These are phyloP conservation scores for Neolamprologus hecqui DNA, from an alignment of 2,113 vertebrate genomes.

Conservation along the genomic window DNA sequence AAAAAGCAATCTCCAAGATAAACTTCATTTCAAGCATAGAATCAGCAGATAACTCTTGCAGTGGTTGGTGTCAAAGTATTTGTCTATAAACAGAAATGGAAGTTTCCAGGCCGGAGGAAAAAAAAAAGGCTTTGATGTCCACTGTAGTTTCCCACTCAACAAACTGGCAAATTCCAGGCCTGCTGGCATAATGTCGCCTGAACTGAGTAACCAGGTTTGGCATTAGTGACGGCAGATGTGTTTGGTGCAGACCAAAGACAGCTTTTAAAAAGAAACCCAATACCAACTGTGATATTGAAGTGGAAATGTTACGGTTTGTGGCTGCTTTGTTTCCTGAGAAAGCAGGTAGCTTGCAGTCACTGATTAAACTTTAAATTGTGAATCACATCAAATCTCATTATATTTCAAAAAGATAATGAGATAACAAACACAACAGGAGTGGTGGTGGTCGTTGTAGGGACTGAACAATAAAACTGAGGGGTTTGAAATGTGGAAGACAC, in stretches of 20 bases:
- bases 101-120: rapidly evolving
- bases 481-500: background rate
- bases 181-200: background rate
- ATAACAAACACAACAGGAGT: background rate
- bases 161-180: background rate
- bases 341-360: background rate
- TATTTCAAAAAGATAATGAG: background rate
- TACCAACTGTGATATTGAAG: background rate
- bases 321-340: background rate
- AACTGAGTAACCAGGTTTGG: background rate
- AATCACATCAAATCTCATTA: background rate
- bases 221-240: background rate
- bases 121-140: background rate
- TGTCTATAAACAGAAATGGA: background rate
- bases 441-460: background rate
- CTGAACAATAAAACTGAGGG: background rate
- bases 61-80: background rate
- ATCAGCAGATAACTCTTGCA: background rate
- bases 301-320: background rate
- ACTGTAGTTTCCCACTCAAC: background rate
- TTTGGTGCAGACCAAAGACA: background rate
- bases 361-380: background rate
- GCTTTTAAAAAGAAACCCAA: background rate
- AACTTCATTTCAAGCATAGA: background rate
- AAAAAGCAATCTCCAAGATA: background rate